These are phyloP conservation scores for Asbolus verrucosus DNA, from an alignment of 1,140 invertebrate species.

Conservation along the genomic window DNA sequence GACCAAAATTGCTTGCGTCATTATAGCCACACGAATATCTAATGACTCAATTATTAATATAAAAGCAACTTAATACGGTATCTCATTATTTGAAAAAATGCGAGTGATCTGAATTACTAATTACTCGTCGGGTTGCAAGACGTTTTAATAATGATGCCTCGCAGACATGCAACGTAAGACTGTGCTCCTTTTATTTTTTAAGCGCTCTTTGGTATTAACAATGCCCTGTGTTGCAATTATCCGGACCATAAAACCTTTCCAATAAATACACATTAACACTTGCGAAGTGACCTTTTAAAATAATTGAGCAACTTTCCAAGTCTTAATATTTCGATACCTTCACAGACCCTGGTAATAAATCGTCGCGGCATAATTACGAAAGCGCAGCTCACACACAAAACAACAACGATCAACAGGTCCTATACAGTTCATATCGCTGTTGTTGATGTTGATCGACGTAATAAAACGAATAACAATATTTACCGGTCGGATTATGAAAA, in stretches of 20 bases:
- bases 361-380: conserved; percentile 45
- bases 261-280: conserved; percentile 38
- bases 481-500: conserved; percentile 5
- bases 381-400: conserved; percentile 22
- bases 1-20: conserved; percentile 1
- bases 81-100: conserved; percentile 9
- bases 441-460: conserved; percentile 12
- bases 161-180: conserved; percentile 20
- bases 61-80: too few relatives aligned
- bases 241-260: conserved; percentile 34
- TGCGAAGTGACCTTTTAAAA: conserved; percentile 32
- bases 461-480: conserved; percentile 17
- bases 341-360: conserved; percentile 38
- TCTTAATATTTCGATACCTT: conserved; percentile 39
- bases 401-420: conserved; percentile 32
- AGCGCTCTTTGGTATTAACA: conserved; percentile 9
- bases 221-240: conserved; percentile 26
- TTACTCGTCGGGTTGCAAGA: background rate
- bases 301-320: conserved; percentile 36
- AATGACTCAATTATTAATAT: conserved; percentile 31
- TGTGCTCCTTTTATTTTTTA: conserved; percentile 2
- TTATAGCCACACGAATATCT: conserved; percentile 12
- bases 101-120: conserved; percentile 6
- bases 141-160: conserved; percentile 32
- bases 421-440: conserved; percentile 7